Conservation (phyloP, 2,888 invertebrate species). For the Isoperla grammatica region DNA sequence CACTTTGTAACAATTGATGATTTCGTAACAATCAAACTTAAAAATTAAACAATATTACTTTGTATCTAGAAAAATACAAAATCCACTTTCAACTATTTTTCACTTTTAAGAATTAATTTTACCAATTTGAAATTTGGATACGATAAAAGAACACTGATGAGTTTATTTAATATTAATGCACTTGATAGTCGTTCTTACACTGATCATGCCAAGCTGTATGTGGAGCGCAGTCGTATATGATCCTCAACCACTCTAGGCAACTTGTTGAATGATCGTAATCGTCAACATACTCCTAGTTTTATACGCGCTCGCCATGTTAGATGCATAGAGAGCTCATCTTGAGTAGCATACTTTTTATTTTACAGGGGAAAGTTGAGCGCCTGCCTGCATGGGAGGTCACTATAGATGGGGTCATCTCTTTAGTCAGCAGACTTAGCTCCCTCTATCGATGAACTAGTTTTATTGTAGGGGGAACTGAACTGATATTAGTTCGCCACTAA, state of each 20-base stretch:
- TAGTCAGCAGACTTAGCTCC: no score
- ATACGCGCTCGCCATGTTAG: not conserved
- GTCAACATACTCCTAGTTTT: not conserved
- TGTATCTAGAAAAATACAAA: not conserved
- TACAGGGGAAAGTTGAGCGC: slow-evolving; percentile 1
- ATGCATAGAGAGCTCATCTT: slow-evolving; percentile 7
- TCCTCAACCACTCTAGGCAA: not conserved
- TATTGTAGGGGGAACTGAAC: no score
- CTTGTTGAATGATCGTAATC: not conserved
- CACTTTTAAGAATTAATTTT: no score
- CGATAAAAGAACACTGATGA: no score
- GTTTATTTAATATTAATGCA: no score
- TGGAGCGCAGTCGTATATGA: not conserved
- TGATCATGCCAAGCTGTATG: not conserved
- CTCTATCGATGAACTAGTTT: not conserved
- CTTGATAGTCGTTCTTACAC: no score
- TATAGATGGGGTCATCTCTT: not conserved
- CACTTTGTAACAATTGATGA: not conserved
- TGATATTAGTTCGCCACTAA: no score
- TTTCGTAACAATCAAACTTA: no score
- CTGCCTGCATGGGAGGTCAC: not conserved
- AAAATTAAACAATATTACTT: not conserved
- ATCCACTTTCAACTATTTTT: no score
- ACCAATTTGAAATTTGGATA: no score
- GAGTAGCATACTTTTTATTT: not conserved